phyloP scores from a whole-genome alignment of 2,888 invertebrate genomes.

The Drosophila macrospina region DNA sequence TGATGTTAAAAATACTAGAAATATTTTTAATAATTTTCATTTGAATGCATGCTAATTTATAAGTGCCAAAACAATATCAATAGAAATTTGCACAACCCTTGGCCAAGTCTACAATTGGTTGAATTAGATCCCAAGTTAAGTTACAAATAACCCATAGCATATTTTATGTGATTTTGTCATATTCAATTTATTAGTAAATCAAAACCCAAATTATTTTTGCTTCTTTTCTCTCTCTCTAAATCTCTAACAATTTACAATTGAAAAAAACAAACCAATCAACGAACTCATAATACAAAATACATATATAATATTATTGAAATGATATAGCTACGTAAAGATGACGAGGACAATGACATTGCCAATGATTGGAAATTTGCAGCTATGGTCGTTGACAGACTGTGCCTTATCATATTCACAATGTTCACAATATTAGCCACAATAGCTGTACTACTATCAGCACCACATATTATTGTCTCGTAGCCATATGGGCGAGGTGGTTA shows the following conservation, averaged over 20 bases:
- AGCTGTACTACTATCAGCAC: conserved; percentile 98
- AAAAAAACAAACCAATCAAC: conserved; percentile 13
- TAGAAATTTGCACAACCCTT: background rate
- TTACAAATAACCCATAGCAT: conserved; percentile 4
- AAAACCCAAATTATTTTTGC: conserved; percentile 33
- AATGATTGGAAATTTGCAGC: conserved; percentile 99
- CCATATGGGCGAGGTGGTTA: conserved; percentile 86
- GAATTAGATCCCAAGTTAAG: background rate
- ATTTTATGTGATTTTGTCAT: background rate
- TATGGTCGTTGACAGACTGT: conserved; percentile 99
- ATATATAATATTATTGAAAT: conserved; percentile 20
- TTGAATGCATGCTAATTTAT: conserved; percentile 22
- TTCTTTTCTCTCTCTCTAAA: conserved; percentile 49
- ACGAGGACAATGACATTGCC: conserved; percentile 96
- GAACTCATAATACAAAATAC: conserved; percentile 20
- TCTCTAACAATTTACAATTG: conserved; percentile 10
- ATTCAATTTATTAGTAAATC: conserved; percentile 21
- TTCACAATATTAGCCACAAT: conserved; percentile 99
- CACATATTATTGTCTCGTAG: conserved; percentile 89
- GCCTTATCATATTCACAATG: conserved; percentile 99
- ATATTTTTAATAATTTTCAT: background rate
- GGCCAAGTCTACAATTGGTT: background rate
- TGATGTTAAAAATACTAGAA: background rate
- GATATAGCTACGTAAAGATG: conserved; percentile 94
- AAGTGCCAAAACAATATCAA: background rate